These are phyloP conservation scores for Tympanoctomys barrerae DNA, from an alignment of 2,797 vertebrate genomes.

Conservation along the genomic window DNA sequence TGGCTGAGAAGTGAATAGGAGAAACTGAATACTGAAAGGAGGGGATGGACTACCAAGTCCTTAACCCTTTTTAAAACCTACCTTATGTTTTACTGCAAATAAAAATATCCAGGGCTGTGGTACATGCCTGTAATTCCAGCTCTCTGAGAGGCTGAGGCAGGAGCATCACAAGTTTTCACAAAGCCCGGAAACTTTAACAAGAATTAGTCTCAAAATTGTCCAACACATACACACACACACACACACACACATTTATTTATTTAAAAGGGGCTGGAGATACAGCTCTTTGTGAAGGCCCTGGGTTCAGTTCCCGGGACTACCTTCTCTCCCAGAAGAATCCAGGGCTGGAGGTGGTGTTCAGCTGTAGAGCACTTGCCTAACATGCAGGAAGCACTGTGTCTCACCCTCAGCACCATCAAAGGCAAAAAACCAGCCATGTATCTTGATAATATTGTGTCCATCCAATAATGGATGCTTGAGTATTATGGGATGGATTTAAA, in stretches of 20 bases:
- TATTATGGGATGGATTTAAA: neutral
- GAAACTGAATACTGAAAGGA: neutral
- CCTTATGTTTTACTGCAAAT: neutral
- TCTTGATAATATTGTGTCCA: neutral
- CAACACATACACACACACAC: neutral
- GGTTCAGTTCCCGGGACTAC: neutral
- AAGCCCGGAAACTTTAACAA: neutral
- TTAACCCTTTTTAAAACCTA: neutral
- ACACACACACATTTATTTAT: neutral
- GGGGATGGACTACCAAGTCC: neutral
- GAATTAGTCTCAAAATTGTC: neutral
- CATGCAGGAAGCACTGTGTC: neutral
- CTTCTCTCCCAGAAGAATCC: neutral
- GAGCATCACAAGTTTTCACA: neutral
- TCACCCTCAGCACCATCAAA: neutral
- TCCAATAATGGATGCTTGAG: neutral
- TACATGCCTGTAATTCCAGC: neutral
- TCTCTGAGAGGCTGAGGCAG: neutral
- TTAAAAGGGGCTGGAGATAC: neutral
- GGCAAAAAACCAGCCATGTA: neutral
- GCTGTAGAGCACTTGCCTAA: neutral
- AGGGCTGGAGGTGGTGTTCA: neutral
- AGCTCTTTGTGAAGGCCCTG: neutral
- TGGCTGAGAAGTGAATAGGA: neutral
- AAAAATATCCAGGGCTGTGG: neutral